A percentile compares a stretch with the other conserved stretches of the same genome.
phyloP scores from a whole-genome alignment of 2,113 vertebrate species.

The Xiphophorus hellerii region DNA sequence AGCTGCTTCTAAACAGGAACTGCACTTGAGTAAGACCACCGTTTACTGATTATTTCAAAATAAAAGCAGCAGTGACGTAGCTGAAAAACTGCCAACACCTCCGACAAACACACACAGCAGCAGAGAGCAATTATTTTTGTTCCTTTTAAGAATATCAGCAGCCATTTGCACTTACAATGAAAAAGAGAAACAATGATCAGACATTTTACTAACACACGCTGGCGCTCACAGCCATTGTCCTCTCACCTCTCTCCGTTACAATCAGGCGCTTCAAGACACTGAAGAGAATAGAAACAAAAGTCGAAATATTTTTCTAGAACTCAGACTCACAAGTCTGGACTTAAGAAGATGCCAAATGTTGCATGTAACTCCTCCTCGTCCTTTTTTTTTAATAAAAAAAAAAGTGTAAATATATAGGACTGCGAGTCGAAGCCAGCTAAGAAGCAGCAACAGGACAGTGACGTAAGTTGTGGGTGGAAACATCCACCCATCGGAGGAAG shows the following conservation, averaged over 20 bases:
- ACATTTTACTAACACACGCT: constrained; percentile 63
- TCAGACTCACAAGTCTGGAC: constrained; percentile 61
- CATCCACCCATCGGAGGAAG: constrained; percentile 7
- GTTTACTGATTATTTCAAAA: constrained; percentile 34
- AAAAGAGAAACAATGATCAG: constrained; percentile 53
- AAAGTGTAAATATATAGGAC: constrained; percentile 59
- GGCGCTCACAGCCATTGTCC: constrained; percentile 28
- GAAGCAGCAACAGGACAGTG: not conserved
- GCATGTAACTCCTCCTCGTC: constrained; percentile 80
- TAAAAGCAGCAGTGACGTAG: constrained; percentile 15
- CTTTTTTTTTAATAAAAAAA: constrained; percentile 52
- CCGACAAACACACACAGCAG: constrained; percentile 15
- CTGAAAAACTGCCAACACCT: constrained; percentile 29
- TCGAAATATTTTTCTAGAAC: constrained; percentile 77
- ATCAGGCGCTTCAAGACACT: constrained; percentile 62
- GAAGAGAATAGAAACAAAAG: constrained; percentile 37
- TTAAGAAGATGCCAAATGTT: constrained; percentile 81
- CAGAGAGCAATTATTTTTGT: constrained; percentile 31
- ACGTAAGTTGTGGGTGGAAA: not conserved
- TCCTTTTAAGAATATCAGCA: constrained; percentile 46
- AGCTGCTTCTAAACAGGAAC: constrained; percentile 67
- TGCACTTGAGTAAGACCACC: constrained; percentile 44
- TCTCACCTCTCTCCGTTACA: constrained; percentile 66
- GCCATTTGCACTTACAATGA: constrained; percentile 63
- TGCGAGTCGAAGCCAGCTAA: constrained; percentile 44